phyloP scores from a whole-genome alignment of 2,797 vertebrate genomes.

The Orestias chungarensis region DNA sequence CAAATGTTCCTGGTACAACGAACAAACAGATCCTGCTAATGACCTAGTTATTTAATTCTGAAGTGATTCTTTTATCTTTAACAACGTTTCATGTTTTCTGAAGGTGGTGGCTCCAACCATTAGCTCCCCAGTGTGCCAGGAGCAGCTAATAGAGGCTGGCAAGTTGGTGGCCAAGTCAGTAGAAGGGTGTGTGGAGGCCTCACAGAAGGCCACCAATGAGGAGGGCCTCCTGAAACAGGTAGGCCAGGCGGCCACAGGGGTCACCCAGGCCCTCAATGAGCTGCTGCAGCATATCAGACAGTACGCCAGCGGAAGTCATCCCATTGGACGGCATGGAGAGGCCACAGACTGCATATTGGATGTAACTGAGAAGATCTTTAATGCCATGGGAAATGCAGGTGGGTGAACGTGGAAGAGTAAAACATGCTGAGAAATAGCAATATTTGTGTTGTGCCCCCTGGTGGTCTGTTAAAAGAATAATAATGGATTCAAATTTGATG shows the following conservation, averaged over 20 bases:
- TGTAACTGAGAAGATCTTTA: conserved; percentile 98
- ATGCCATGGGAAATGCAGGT: conserved; percentile 98
- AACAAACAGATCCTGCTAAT: not conserved
- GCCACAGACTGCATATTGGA: conserved; percentile 97
- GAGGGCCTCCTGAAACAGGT: conserved; percentile 93
- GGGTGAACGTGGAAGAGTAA: conserved; percentile 55
- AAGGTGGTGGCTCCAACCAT: conserved; percentile 98
- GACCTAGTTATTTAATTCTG: not conserved
- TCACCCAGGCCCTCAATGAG: conserved; percentile 95
- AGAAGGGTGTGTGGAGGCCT: conserved; percentile 94
- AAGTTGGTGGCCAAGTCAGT: conserved; percentile 96
- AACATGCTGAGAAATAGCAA: no score
- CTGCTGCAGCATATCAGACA: conserved; percentile 95
- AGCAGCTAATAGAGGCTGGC: conserved; percentile 94
- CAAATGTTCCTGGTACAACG: not conserved
- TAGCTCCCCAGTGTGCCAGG: conserved; percentile 96
- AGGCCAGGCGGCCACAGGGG: conserved; percentile 89
- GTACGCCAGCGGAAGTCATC: conserved; percentile 89
- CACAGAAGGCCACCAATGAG: conserved; percentile 89
- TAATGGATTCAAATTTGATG: not conserved
- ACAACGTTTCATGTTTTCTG: not conserved
- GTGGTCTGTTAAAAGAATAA: not conserved
- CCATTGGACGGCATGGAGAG: conserved; percentile 93
- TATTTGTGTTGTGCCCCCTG: no score
- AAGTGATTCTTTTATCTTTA: not conserved